Evolutionary conservation across 1,140 invertebrate genomes (phyloP).

Genomic region (Nasonia giraulti): DNA sequence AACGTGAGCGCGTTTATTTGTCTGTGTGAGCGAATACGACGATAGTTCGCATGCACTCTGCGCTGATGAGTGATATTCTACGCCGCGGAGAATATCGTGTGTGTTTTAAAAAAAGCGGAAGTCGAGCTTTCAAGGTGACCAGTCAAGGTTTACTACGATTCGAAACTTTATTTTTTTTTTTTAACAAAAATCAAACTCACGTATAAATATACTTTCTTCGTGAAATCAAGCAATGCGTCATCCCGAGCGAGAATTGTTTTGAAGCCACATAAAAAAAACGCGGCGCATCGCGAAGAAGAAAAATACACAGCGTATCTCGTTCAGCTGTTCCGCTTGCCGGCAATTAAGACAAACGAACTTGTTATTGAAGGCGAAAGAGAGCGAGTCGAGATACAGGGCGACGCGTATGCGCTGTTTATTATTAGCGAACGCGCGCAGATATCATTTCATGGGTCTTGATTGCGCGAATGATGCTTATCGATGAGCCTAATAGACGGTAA

Average conservation of each 20-base stretch:
- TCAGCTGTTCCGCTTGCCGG: background rate
- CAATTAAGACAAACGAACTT: constrained; percentile 36
- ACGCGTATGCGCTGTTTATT: background rate
- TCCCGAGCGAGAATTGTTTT: background rate
- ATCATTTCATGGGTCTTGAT: constrained; percentile 11
- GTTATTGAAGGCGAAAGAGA: constrained; percentile 28
- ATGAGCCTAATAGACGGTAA: too few species aligned
- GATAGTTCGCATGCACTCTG: background rate
- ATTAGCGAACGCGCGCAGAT: background rate
- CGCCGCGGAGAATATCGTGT: background rate
- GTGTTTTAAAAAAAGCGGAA: background rate
- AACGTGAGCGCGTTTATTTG: constrained; percentile 23
- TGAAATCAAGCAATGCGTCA: background rate
- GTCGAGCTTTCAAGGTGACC: background rate
- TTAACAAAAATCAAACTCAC: background rate
- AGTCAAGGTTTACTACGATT: background rate
- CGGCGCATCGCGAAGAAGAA: background rate
- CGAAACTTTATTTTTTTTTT: background rate
- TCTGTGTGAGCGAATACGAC: background rate
- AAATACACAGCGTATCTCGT: constrained; percentile 5
- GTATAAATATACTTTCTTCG: background rate
- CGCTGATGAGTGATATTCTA: background rate
- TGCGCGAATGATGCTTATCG: background rate
- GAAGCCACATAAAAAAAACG: constrained; percentile 8
- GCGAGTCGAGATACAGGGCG: constrained; percentile 18